Base-by-base conservation (phyloP, 2,113 vertebrate species). In the Etia nguti region DNA sequence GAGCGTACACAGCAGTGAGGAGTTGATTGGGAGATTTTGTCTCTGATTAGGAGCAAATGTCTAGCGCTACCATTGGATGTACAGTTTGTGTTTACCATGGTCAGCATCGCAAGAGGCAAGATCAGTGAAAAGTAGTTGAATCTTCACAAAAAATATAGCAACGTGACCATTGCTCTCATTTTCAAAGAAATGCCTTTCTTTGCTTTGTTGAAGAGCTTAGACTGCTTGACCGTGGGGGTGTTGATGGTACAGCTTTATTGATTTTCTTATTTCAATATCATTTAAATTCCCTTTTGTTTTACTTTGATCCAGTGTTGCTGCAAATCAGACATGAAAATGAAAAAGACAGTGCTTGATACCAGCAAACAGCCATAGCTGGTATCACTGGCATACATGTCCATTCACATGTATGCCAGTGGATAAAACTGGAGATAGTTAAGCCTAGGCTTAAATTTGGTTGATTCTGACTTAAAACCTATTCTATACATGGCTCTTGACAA, bases 261-360 rank as follows among this genome's bases (percentile, higher is more conserved):
- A 38, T 41, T 38, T 68, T 38, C 34, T 38, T 13, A 22, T 41
- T 68, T 36, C n/a, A 41, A 8, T 68, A 41, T 41, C 38, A 38
- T n/a, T 68, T n/a, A 29, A 57, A 29, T 29, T 57, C 6, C 6
- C 6, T 0, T 11, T 57, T 57, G 12, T 29, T 26, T 29, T 29
- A 15, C 26, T 29, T 57, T 59, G 18, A 68, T 24, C 12, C 11
- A 15, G 36, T 41, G 11, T 68, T 68, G 62, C 62, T 24, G 0
- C 36, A 68, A 68, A 41, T 68, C 4, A 22, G 62, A 41, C 60
- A 11, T 11, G 29, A 20, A 62, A 62, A 62, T 20, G 26, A n/a
- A 62, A n/a, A n/a, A 1, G 0, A 65, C 18, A 62, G 18, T 36
- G 11, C 60, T 20, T 65, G 2, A 34, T 5, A n/a, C 0, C 18